Evolutionary conservation across 2,888 invertebrate genomes (phyloP).

Genomic region (Meloe dianella): DNA sequence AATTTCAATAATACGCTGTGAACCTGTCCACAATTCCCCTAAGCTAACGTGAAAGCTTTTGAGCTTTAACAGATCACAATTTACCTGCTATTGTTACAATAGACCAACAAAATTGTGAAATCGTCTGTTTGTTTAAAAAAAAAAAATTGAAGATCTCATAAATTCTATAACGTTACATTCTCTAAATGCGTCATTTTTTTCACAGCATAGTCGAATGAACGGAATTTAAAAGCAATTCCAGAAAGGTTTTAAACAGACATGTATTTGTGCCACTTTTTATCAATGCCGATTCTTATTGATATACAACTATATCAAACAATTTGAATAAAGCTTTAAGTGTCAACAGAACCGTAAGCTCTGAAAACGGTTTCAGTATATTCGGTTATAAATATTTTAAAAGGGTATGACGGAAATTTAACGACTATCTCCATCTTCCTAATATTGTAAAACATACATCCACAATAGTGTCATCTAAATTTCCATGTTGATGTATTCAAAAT

Average conservation of each 20-base stretch:
- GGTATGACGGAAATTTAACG: not conserved
- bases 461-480: not conserved
- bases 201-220: not conserved
- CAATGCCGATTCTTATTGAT: not conserved
- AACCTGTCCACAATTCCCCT: too few species aligned
- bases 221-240: not conserved
- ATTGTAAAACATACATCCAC: not conserved
- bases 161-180: too few species aligned
- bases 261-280: not conserved
- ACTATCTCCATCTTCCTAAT: not conserved
- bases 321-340: slow-evolving; percentile 2
- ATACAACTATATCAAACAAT: slow-evolving; percentile 9
- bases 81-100: too few species aligned
- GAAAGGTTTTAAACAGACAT: not conserved
- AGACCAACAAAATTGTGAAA: too few species aligned
- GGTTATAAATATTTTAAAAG: not conserved
- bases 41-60: too few species aligned
- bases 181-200: too few species aligned
- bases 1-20: too few species aligned
- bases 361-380: not conserved
- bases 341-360: not conserved
- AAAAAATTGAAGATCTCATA: too few species aligned
- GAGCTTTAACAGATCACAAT: too few species aligned
- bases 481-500: not conserved
- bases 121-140: too few species aligned